Percentiles rank a stretch among this genome's conserved stretches.
phyloP scores from a whole-genome alignment of 2,888 invertebrate species.

The Nomada ferruginata region DNA sequence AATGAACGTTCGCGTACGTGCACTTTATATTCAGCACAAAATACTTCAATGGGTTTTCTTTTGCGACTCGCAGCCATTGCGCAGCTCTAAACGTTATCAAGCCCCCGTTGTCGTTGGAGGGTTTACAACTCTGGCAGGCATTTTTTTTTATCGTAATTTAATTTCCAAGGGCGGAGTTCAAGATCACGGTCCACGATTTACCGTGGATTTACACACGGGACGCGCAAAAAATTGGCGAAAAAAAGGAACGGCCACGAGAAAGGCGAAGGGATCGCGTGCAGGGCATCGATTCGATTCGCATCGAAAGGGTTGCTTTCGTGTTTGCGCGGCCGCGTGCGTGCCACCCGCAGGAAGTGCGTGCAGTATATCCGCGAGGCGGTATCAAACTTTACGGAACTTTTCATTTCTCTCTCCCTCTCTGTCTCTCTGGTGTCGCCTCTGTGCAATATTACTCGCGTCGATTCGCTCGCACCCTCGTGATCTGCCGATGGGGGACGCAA shows the following conservation, averaged over 20 bases:
- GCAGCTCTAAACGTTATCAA: background rate
- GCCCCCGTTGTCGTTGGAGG: background rate
- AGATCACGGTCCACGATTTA: constrained; percentile 23
- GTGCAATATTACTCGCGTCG: background rate
- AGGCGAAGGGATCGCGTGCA: constrained; percentile 66
- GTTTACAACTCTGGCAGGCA: background rate
- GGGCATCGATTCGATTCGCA: constrained; percentile 55
- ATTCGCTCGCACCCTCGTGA: constrained; percentile 3
- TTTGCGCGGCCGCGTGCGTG: constrained; percentile 52
- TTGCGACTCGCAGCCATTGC: background rate
- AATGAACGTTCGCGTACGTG: background rate
- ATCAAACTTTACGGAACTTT: constrained; percentile 65
- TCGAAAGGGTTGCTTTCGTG: constrained; percentile 42
- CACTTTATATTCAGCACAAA: too few relatives aligned
- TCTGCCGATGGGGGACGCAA: constrained; percentile 25
- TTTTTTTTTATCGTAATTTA: constrained; percentile 26
- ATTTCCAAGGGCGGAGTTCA: background rate
- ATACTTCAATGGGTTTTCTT: too few relatives aligned
- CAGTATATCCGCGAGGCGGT: constrained; percentile 45
- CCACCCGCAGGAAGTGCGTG: constrained; percentile 63
- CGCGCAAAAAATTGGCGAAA: background rate
- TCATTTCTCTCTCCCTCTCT: constrained; percentile 49
- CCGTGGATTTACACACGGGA: background rate
- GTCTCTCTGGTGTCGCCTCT: background rate
- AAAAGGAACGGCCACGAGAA: background rate